These are phyloP conservation scores for Lethocerus indicus DNA, from an alignment of 1,140 invertebrate species.

Conservation along the genomic window DNA sequence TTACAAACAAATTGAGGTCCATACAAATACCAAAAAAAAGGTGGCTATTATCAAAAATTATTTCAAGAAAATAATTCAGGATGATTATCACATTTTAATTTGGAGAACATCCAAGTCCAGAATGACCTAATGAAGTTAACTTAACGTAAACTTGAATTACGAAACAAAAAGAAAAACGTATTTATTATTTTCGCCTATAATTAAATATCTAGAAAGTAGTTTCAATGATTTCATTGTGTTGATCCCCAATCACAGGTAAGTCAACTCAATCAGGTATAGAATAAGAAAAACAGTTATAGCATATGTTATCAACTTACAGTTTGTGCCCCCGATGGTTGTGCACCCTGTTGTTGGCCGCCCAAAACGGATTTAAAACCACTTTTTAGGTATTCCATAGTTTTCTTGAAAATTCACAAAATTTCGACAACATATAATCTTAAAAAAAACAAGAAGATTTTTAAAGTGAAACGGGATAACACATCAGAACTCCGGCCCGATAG, in stretches of 20 bases:
- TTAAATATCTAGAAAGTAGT: background rate
- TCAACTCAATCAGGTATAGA: background rate
- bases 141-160: background rate
- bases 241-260: background rate
- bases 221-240: background rate
- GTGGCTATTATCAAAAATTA: too few species aligned
- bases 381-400: slow-evolving; percentile 66
- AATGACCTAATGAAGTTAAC: too few species aligned
- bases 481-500: too few species aligned
- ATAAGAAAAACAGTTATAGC: background rate
- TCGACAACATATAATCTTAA: background rate
- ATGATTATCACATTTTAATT: too few species aligned
- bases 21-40: too few species aligned
- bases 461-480: too few species aligned
- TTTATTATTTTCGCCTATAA: background rate
- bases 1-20: too few species aligned
- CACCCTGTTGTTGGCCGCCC: slow-evolving; percentile 53
- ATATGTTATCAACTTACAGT: slow-evolving; percentile 41
- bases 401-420: background rate
- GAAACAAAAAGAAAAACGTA: background rate
- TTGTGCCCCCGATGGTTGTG: slow-evolving; percentile 58
- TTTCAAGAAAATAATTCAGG: too few species aligned
- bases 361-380: slow-evolving; percentile 78
- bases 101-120: too few species aligned
- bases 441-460: too few species aligned